Evolutionary conservation across 2,888 invertebrate genomes (phyloP).

Genomic region (Steinernema hermaphroditum): DNA sequence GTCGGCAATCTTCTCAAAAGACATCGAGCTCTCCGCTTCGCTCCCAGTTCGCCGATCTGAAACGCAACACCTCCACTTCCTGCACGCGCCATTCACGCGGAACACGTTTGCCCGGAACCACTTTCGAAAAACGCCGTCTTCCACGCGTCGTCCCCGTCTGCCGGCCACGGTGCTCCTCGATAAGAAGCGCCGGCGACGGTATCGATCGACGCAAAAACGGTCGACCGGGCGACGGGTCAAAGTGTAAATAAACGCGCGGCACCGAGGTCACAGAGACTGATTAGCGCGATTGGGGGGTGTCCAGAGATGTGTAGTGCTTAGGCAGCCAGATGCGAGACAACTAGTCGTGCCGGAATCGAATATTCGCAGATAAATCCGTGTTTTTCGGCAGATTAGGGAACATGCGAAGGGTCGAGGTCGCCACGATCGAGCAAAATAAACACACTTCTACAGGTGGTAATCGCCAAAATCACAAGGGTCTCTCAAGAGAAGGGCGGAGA

Average conservation of each 20-base stretch:
- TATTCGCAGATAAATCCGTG: too few species aligned
- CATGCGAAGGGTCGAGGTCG: too few species aligned
- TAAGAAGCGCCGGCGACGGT: background rate
- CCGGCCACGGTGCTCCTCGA: background rate
- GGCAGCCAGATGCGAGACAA: too few species aligned
- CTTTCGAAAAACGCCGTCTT: background rate
- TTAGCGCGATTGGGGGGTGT: too few species aligned
- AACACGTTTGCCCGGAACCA: background rate
- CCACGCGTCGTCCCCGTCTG: background rate
- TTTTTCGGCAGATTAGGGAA: too few species aligned
- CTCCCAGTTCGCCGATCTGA: too few species aligned
- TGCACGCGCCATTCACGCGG: background rate
- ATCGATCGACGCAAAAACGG: constrained; percentile 4
- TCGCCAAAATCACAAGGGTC: too few species aligned
- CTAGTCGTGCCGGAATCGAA: background rate
- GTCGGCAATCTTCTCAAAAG: background rate
- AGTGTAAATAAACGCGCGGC: background rate
- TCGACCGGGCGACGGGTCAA: background rate
- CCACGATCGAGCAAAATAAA: too few species aligned
- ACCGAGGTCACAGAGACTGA: background rate
- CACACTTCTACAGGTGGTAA: too few species aligned
- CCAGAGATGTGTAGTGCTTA: too few species aligned
- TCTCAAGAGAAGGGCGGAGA: too few species aligned
- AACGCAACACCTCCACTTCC: background rate
- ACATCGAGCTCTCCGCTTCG: background rate